Evolutionary conservation across 2,113 vertebrate species (phyloP), one percentile per base, ranked within the genome.

Genomic region (Tonatia bakeri): DNA sequence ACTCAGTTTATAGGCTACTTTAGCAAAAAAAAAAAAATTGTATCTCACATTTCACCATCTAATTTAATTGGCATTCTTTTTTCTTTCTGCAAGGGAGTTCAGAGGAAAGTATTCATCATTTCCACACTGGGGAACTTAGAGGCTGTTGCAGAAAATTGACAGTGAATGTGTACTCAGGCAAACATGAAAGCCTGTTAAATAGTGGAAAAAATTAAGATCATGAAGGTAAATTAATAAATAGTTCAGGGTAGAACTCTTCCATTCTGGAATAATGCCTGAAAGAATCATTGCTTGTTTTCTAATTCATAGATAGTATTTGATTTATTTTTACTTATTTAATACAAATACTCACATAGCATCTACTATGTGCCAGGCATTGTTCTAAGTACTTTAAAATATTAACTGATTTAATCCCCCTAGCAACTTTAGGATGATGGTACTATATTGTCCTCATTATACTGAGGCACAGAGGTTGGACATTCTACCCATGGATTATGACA

Each of bases 41-140:
- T 47, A 33, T 73, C 61, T 69, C 72, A 56, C 16, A 76, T 90
- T 89, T 81, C 90, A 8, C 20, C 22, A 87, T 31, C 33, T 70
- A 87, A 54, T n/a, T 59, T 70, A 87, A 54, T n/a, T 59, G 59
- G 70, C 47, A 69, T 88, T 24, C 28, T 87, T 84, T 79, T 76
- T 64, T 31, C 31, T 80, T 80, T 89, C 38, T 59, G 3, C 28
- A 50, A 95, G 61, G 40, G 54, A 96, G 90, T 80, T 94, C 33
- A 89, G 17, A 93, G 75, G 40, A 64, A 95, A 90, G 8, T 54
- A 54, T 36, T 47, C 26, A 84, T 84, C n/a, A 88, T 88, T 93
- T 95, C 45, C 88, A 3, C 19, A 14, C 28, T 36, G 67, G 38
- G 70, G 5, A 95, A 67, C 28, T n/a, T 76, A 24, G 0, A 72